Evolutionary conservation across 1,140 invertebrate genomes (phyloP), one percentile per base, ranked within the genome.

Genomic region (Bombus turneri): DNA sequence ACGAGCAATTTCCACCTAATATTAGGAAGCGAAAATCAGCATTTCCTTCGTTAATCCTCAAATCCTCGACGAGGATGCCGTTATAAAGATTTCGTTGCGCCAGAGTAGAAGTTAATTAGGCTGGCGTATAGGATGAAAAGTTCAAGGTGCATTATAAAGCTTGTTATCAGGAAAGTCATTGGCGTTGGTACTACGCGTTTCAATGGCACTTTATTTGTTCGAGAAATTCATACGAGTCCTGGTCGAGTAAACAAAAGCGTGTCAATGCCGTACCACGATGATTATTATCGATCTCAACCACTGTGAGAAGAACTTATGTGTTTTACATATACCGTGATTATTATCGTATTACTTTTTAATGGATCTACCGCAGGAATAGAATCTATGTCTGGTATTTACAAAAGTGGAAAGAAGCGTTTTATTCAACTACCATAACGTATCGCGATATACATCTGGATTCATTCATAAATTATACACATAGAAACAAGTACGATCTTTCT

Each of bases 281-380:
- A 83, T 68, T 64, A 76, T 66, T 83, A 83, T 76, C 62, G 81
- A 77, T 83, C n/a, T 68, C 22, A 25, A 57, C 62, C 15, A 57
- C 37, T 31, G 18, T 12, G 57, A 6, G 28, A 1, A 22, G 22
- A 1, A 69, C 43, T 22, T 66, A 34, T 22, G 3, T 22, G 4
- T 34, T 31, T 9, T 47, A 47, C 39, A 31, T 25, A 64, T 18
- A 12, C 69, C 25, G 53, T 43, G 47, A 53, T 53, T 53, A 53
- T 82, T 37, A 34, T 28, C 12, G 10, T 43, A 22, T 73, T 64
- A 28, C 3, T 47, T 82, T 43, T 66, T 34, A 43, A 73, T 37
- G 4, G 66, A 28, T 31, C 4, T 12, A 1, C 8, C 6, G 2
- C 1, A 9, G 18, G 5, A 53, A 53, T 53, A 53, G 6, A 53